Evolutionary conservation across 1,140 invertebrate species (phyloP).

Genomic region (Macrobrachium nipponense): DNA sequence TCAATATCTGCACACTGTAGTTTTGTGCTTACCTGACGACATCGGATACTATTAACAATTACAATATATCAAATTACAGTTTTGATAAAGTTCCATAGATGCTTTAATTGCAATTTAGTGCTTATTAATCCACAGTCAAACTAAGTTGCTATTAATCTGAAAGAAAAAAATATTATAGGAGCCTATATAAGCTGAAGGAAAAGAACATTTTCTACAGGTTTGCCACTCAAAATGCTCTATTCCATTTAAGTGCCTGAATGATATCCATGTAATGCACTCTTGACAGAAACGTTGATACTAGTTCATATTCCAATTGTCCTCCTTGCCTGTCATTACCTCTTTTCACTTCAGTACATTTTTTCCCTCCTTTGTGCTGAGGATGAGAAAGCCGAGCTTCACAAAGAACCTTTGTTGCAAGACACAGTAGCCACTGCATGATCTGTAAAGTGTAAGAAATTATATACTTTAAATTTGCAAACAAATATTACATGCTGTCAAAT

Average conservation of each 20-base stretch:
- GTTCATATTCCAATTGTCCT: constrained; percentile 75
- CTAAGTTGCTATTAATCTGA: not conserved
- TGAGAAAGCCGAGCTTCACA: constrained; percentile 70
- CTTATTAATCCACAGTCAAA: no score
- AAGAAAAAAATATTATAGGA: not conserved
- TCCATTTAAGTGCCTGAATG: constrained; percentile 75
- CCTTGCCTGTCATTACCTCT: constrained; percentile 71
- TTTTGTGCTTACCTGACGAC: no score
- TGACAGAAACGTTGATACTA: constrained; percentile 79
- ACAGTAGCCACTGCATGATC: constrained; percentile 83
- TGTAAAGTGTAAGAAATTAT: constrained; percentile 66
- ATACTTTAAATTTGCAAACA: not conserved
- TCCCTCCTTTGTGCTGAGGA: constrained; percentile 18
- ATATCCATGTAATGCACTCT: constrained; percentile 75
- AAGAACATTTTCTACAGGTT: not conserved
- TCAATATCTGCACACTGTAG: no score
- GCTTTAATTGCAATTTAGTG: no score
- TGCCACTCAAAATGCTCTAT: constrained; percentile 48
- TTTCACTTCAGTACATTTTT: constrained; percentile 16
- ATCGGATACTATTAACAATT: no score
- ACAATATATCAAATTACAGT: no score
- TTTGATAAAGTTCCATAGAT: no score
- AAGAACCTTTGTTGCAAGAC: constrained; percentile 80
- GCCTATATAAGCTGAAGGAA: not conserved
- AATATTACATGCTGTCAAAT: no score